Base-by-base conservation (phyloP, 2,113 vertebrate genomes). In the Isurus oxyrinchus region DNA sequence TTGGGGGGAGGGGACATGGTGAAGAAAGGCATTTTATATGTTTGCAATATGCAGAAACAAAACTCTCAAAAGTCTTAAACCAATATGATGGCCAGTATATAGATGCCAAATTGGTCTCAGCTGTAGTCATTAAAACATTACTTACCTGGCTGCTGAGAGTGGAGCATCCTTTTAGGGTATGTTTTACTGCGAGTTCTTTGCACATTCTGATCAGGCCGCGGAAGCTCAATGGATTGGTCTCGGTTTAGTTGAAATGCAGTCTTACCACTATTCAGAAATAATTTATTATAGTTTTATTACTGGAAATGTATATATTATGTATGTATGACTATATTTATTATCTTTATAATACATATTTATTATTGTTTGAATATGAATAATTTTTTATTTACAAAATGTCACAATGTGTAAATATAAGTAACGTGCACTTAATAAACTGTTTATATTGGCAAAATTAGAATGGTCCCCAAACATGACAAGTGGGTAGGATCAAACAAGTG, bases 151-250 rank as follows among this genome's bases (percentile, higher is more conserved):
- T 97, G 97, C 49, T 98, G 98, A 1, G 96, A 96, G 63, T 98
- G 98, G 25, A 97, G 69, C 66, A 96, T 96, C 97, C 98, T 98
- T 97, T 99, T 99, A 5, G 98, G 98, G 87, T 99, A 99, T 0
- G 98, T 99, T 97, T 99, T 99, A 97, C 98, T 99, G 96, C 98
- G 98, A 96, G 98, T 98, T 96, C 98, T 98, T 96, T 97, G 97
- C 97, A 99, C 98, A 95, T 97, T 97, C 97, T 98, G 98, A 97
- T 98, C 97, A 19, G 98, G 98, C 96, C 98, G 98, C 0, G 98
- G 98, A 35, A 99, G 98, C 66, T 98, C 97, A 69, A 98, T 95
- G 61, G 98, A 98, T 97, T 97, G 97, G 86, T 98, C 98, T 97
- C 98, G 98, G 96, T 97, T 98, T 98, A 99, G 98, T 96, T 98